These are phyloP conservation scores for Tor tambroides DNA, from an alignment of 2,113 vertebrate species.

Conservation along the genomic window DNA sequence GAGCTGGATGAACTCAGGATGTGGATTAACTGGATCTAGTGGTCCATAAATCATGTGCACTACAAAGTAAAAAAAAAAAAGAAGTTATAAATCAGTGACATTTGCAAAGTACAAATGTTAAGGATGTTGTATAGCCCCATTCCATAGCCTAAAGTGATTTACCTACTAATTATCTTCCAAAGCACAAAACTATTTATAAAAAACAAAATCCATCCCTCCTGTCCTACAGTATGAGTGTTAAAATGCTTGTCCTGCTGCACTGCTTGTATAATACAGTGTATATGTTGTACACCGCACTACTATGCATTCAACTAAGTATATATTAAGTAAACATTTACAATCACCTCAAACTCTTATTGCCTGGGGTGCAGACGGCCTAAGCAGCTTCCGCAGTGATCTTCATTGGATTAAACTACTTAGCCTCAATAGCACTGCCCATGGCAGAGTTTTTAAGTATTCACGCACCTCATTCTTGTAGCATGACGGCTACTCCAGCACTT, in stretches of 20 bases:
- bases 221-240: neutral
- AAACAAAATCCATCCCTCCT: neutral
- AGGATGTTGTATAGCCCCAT: neutral
- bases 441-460: neutral
- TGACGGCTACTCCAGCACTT: neutral
- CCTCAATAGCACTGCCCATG: neutral
- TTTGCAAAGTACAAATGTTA: neutral
- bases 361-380: conserved; percentile 57
- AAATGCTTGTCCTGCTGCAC: neutral
- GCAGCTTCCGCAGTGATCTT: conserved; percentile 47
- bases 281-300: neutral
- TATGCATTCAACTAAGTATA: neutral
- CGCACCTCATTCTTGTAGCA: neutral
- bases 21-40: conserved; percentile 90
- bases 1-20: conserved; percentile 88
- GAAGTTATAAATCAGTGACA: neutral
- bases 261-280: neutral
- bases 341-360: neutral
- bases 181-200: neutral
- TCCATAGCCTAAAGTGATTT: neutral
- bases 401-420: conserved; percentile 66
- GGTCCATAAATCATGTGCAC: conserved; percentile 97
- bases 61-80: conserved; percentile 68
- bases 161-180: neutral
- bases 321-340: neutral